Conservation (phyloP, 2,888 invertebrate genomes). For the Arge pagana region DNA sequence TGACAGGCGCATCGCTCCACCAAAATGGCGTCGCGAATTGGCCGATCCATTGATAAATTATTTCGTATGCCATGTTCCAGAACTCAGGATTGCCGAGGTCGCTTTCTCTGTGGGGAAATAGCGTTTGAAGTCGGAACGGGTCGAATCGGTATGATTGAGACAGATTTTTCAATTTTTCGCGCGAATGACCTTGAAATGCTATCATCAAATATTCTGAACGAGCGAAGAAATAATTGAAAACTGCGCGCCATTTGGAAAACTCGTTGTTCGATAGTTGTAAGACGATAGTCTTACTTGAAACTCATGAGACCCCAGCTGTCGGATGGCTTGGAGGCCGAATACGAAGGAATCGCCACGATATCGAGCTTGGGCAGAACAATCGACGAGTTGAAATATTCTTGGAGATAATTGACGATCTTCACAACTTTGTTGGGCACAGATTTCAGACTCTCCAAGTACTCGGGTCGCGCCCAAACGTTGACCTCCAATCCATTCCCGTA, state of each 20-base stretch:
- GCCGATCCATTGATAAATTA: constrained; percentile 82
- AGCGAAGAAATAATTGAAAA: too few species aligned
- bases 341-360: constrained; percentile 74
- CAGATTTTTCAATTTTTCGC: too few species aligned
- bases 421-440: constrained; percentile 65
- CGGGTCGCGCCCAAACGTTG: constrained; percentile 68
- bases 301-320: constrained; percentile 82
- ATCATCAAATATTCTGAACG: too few species aligned
- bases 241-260: too few species aligned
- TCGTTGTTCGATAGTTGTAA: too few species aligned
- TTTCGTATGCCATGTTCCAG: constrained; percentile 72
- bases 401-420: constrained; percentile 64
- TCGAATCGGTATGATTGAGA: neutral
- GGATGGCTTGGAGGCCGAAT: constrained; percentile 71
- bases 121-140: neutral
- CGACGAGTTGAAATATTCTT: constrained; percentile 68
- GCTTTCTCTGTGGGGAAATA: constrained; percentile 67
- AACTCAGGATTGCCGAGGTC: constrained; percentile 70
- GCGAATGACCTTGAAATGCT: too few species aligned
- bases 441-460: constrained; percentile 65
- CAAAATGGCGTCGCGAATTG: constrained; percentile 75
- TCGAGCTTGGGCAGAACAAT: constrained; percentile 72
- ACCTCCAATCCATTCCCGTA: constrained; percentile 59
- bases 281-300: constrained; percentile 68
- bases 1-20: constrained; percentile 78